Evolutionary conservation across 2,113 vertebrate genomes (phyloP), one percentile per base, ranked within the genome.

Genomic region (Piprites chloris): DNA sequence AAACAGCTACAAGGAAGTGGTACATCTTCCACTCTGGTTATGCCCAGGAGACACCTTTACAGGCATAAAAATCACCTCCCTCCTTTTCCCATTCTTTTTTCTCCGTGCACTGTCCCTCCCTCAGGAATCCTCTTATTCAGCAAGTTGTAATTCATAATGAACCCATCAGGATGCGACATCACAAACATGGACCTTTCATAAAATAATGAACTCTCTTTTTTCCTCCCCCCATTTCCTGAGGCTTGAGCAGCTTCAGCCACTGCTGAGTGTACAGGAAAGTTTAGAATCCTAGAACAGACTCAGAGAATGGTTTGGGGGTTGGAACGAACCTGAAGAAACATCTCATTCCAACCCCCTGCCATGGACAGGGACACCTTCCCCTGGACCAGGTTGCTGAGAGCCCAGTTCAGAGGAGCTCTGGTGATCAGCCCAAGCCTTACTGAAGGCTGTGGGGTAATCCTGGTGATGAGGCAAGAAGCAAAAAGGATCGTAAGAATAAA

Each of bases 161-260:
- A 7, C 32, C 89, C 12, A 92, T 87, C 88, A 95, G 72, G 5
- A 37, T 37, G 44, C 4, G 0, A 32, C 14, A 72, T 63, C 72
- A 76, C 44, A 84, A 80, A 90, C 42, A 27, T 12, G 7, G 12
- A 37, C 4, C 21, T 61, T 67, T 63, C 75, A 39, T 49, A 30
- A 74, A 92, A 72, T 30, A 44, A 76, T 35, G 47, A 44, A 16
- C 56, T 76, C 19, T 52, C 17, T 49, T 32, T 19, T 28, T 27
- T 9, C 35, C 14, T 17, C 35, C 16, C 16, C 21, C 30, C 5
- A 0, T 52, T 83, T 56, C 28, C 18, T 0, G 28, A 69, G 53
- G 27, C 15, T 33, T 0, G 1, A 52, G 53, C 39, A 0, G 3
- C 62, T 53, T n/a, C 66, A 21, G 89, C 0, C 0, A 26, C 4